These are phyloP conservation scores for Etheostoma spectabile DNA, from an alignment of 2,113 vertebrate species.

Conservation along the genomic window DNA sequence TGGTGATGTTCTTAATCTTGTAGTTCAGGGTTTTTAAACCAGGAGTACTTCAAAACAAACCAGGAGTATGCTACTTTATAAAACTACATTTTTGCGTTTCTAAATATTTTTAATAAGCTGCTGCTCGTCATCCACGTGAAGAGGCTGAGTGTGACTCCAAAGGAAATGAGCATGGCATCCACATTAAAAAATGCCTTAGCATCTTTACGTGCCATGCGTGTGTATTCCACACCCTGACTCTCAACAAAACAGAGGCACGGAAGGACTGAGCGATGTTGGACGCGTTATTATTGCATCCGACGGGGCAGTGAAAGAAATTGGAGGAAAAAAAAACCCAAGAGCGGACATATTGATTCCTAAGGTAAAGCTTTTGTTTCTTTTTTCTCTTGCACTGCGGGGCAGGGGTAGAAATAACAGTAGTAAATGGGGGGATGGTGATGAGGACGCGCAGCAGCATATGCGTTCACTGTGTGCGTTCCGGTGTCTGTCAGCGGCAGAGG, in stretches of 20 bases:
- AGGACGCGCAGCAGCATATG: background rate
- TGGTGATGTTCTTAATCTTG: too few relatives aligned
- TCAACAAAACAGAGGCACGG: slow-evolving; percentile 63
- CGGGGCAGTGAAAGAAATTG: slow-evolving; percentile 38
- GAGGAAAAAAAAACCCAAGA: slow-evolving; percentile 5
- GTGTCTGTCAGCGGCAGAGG: slow-evolving; percentile 29
- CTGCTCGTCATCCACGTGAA: background rate
- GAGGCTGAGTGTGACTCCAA: background rate
- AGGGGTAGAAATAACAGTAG: background rate
- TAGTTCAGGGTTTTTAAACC: too few relatives aligned
- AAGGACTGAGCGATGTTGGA: slow-evolving; percentile 63
- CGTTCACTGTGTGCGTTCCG: slow-evolving; percentile 1
- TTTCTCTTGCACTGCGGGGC: background rate
- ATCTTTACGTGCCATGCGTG: slow-evolving; percentile 81
- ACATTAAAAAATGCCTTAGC: slow-evolving; percentile 76
- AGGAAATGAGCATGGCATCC: slow-evolving; percentile 13
- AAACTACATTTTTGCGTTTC: background rate
- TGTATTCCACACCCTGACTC: slow-evolving; percentile 77
- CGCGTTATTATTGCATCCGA: slow-evolving; percentile 53
- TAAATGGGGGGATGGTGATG: background rate
- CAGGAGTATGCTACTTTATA: too few relatives aligned
- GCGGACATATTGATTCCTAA: slow-evolving; percentile 57
- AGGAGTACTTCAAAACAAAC: too few relatives aligned
- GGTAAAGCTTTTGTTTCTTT: slow-evolving; percentile 66
- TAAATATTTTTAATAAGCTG: background rate